Percentiles rank a stretch among this genome's conserved stretches.
These are phyloP conservation scores for Drosophila borborema DNA, from an alignment of 2,888 invertebrate genomes.

Conservation along the genomic window DNA sequence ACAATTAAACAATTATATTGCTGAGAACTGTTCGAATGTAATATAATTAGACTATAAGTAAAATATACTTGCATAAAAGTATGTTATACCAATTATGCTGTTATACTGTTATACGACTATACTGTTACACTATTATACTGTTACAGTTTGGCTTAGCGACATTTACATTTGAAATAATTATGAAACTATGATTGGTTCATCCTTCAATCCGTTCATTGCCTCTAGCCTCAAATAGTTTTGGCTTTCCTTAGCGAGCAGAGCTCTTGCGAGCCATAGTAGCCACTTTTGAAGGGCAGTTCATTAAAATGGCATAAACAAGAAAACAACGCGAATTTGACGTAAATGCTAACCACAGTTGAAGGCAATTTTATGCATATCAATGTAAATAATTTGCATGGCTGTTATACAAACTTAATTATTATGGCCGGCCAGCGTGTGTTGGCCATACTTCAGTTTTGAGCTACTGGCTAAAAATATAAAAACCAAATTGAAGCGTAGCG, in stretches of 20 bases:
- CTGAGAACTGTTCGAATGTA: neutral
- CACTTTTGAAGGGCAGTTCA: constrained; percentile 51
- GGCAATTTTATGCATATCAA: constrained; percentile 67
- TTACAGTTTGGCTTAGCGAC: neutral
- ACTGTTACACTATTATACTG: neutral
- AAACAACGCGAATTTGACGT: constrained; percentile 28
- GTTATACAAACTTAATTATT: constrained; percentile 46
- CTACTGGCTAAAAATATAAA: constrained; percentile 20
- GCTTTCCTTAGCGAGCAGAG: constrained; percentile 32
- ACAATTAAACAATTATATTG: neutral
- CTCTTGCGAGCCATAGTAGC: neutral
- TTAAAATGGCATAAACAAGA: constrained; percentile 29
- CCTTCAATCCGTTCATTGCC: constrained; percentile 47
- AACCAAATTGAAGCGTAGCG: constrained; percentile 36
- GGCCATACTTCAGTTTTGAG: constrained; percentile 27
- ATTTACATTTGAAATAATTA: neutral
- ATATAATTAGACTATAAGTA: neutral
- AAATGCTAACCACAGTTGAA: constrained; percentile 73
- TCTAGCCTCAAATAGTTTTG: constrained; percentile 14
- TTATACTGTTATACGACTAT: constrained; percentile 1
- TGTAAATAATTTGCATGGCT: constrained; percentile 63
- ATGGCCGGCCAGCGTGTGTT: constrained; percentile 19
- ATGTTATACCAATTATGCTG: constrained; percentile 3
- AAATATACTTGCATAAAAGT: neutral
- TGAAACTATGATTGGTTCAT: constrained; percentile 25